phyloP scores from a whole-genome alignment of 2,888 invertebrate species.

The Phytoseiulus persimilis region DNA sequence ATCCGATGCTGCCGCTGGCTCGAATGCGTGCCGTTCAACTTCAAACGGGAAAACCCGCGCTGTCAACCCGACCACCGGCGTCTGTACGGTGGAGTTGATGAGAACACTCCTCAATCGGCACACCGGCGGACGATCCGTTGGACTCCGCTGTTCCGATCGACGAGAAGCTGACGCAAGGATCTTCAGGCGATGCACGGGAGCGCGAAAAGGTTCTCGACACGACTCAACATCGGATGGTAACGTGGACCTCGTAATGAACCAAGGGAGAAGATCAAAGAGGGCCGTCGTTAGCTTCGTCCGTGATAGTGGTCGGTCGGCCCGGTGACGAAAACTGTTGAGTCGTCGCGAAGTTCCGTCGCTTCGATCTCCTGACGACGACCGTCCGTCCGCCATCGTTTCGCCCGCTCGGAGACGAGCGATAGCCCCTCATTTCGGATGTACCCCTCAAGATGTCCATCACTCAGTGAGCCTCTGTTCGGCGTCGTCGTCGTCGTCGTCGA shows the following conservation, averaged over 20 bases:
- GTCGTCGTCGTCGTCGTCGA: not conserved
- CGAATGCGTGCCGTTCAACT: too few relatives aligned
- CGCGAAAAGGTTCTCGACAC: too few relatives aligned
- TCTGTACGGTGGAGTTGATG: too few relatives aligned
- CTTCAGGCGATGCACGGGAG: too few relatives aligned
- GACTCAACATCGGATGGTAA: not conserved
- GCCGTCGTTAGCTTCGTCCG: not conserved
- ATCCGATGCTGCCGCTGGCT: too few relatives aligned
- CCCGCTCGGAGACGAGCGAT: not conserved
- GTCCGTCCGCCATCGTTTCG: not conserved
- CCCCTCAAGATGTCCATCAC: conserved; percentile 5
- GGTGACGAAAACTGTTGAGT: not conserved
- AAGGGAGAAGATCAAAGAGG: not conserved
- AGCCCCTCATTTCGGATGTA: conserved; percentile 5
- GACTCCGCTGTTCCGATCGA: too few relatives aligned
- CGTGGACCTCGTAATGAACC: not conserved
- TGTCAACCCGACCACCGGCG: too few relatives aligned
- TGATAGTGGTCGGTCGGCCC: not conserved
- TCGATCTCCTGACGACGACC: not conserved
- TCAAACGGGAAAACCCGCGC: too few relatives aligned
- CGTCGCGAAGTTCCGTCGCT: not conserved
- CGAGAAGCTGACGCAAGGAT: too few relatives aligned
- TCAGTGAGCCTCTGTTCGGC: not conserved
- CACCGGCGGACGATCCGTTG: too few relatives aligned
- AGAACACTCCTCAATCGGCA: too few relatives aligned